These are phyloP conservation scores for Hipparchia sbordonii DNA, from an alignment of 2,888 invertebrate species.

Conservation along the genomic window DNA sequence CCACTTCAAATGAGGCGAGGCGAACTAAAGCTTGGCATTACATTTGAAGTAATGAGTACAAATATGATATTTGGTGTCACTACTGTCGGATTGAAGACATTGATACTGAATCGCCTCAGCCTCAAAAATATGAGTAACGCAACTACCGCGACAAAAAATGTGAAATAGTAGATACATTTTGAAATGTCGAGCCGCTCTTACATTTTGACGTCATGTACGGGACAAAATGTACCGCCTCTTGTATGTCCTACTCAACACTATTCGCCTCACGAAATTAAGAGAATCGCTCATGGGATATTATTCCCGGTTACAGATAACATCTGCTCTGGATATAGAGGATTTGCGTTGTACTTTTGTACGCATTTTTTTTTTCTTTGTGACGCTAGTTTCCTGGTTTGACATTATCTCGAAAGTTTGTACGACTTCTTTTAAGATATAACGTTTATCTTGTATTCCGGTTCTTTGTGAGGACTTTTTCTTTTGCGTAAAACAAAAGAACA, in stretches of 20 bases:
- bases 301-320: constrained; percentile 60
- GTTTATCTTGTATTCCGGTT: constrained; percentile 28
- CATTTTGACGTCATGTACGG: too few species aligned
- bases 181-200: too few species aligned
- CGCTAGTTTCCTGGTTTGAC: constrained; percentile 34
- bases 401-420: constrained; percentile 28
- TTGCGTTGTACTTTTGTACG: constrained; percentile 57
- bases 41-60: too few species aligned
- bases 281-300: constrained; percentile 83
- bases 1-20: too few species aligned
- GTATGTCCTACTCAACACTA: constrained; percentile 34
- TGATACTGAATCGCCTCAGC: too few species aligned
- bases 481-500: constrained; percentile 23
- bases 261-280: constrained; percentile 82
- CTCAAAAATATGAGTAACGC: too few species aligned
- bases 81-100: too few species aligned
- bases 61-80: too few species aligned
- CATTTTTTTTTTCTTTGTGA: constrained; percentile 54
- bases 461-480: constrained; percentile 25
- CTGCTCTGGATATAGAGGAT: constrained; percentile 56
- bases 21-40: too few species aligned
- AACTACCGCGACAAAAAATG: too few species aligned
- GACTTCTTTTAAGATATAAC: constrained; percentile 26
- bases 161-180: too few species aligned
- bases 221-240: too few species aligned